Evolutionary conservation across 2,797 vertebrate species (phyloP), one percentile per base, ranked within the genome.

Genomic region (Hippopotamyrus pictus): DNA sequence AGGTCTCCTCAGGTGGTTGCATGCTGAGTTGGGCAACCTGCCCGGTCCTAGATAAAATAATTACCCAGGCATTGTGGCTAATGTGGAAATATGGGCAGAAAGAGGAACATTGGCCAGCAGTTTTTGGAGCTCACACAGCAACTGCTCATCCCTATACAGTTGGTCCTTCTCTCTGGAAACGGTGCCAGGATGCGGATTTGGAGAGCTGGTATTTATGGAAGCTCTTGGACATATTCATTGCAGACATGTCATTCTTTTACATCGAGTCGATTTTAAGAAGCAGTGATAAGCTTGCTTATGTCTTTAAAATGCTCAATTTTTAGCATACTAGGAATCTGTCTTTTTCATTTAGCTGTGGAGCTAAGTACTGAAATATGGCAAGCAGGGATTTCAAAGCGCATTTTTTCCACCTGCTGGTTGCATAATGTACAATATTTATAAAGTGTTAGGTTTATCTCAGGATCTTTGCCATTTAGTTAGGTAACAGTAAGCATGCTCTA

Each of bases 11-110:
- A 89, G 84, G 85, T 89, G 83, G 57, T 53, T 83, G 53, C 79
- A 84, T 89, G 57, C 54, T 62, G 53, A 59, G 44, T 29, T 50
- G 82, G 88, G 88, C 88, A 89, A 41, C 79, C 88, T 65, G 88
- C 88, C 88, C 54, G 2, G 79, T 53, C 82, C 62, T 53, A 44
- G 33, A 50, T 89, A 51, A 86, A 89, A 85, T 86, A 89, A 89
- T 89, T 86, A 53, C 46, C 29, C 83, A 53, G 48, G 57, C 82
- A 53, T 62, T 50, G 83, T 89, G 57, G 59, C 83, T 83, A 53
- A 37, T 50, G 82, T 53, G 59, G 82, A 57, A 86, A 69, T 57
- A 48, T 69, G 57, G 83, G 44, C 62, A 85, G 53, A 17, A 57
- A 57, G 59, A 59, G 44, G 19, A 51, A 86, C 65, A 86, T 69